phyloP scores from a whole-genome alignment of 2,888 invertebrate genomes.

The Neocrepidodera transversa region DNA sequence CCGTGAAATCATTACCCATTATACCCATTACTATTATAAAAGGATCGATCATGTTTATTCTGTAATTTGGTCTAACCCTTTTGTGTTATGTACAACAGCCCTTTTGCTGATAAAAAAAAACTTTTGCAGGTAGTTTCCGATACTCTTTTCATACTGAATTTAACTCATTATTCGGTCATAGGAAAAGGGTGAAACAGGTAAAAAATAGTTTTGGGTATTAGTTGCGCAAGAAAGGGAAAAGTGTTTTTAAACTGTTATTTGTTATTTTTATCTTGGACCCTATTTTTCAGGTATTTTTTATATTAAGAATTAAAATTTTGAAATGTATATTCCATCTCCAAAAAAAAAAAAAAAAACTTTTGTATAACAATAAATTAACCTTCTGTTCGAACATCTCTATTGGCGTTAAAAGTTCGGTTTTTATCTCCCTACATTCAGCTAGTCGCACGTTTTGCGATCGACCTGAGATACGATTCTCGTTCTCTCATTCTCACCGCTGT shows the following conservation, averaged over 20 bases:
- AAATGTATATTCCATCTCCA: no score
- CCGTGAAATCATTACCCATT: slow-evolving; percentile 44
- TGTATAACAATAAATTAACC: not conserved
- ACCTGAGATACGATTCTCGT: not conserved
- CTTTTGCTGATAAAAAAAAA: slow-evolving; percentile 40
- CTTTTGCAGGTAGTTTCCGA: slow-evolving; percentile 32
- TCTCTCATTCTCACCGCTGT: slow-evolving; percentile 7
- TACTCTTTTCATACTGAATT: slow-evolving; percentile 41
- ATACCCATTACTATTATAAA: slow-evolving; percentile 44
- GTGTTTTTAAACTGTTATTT: no score
- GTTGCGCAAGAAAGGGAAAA: slow-evolving; percentile 17
- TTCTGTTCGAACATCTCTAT: slow-evolving; percentile 1
- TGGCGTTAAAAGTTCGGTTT: not conserved
- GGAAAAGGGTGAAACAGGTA: slow-evolving; percentile 31
- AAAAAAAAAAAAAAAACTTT: no score
- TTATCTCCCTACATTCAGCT: not conserved
- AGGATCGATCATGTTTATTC: slow-evolving; percentile 51
- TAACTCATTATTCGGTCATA: slow-evolving; percentile 32
- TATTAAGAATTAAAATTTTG: no score
- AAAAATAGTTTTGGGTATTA: slow-evolving; percentile 26
- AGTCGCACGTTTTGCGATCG: slow-evolving; percentile 3
- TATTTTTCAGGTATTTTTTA: no score
- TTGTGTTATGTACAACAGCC: slow-evolving; percentile 46
- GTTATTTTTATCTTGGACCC: no score
- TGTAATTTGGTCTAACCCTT: slow-evolving; percentile 50